Evolutionary conservation across 2,113 vertebrate species (phyloP), one percentile per base, ranked within the genome.

Genomic region (Siniperca knerii): DNA sequence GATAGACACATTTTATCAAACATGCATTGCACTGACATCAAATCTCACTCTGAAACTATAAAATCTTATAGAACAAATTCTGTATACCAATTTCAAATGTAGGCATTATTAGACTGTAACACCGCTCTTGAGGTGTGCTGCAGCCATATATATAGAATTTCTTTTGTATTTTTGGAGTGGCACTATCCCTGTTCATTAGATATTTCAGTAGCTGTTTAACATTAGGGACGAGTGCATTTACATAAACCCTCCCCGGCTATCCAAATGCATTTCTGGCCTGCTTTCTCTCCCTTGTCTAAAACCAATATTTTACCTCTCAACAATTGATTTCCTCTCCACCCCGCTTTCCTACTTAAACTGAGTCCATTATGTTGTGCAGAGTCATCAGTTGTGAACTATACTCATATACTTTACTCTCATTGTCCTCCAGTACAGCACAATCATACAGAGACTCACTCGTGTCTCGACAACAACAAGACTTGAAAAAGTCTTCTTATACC

Each of bases 281-380:
- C 81, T 62, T 68, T 64, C 79, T 75, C 68, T 50, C 40, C 61
- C 44, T 61, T 64, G 79, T 82, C 74, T 75, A 13, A 87, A 85
- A 83, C 82, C 67, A 81, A 75, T 90, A 90, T 91, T 88, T 92
- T 83, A 90, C 48, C 81, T 90, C 85, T 83, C 57, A 65, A 46
- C 44, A 86, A 94, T 93, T 92, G 94, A 95, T 94, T 89, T 76
- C 73, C 68, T 77, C 81, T 77, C 90, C 81, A 13, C 66, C 84
- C 84, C 23, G 78, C 69, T 78, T 73, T 72, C 77, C 80, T 86
- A 52, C 89, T 92, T 91, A 60, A 83, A 85, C 87, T 55, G 58
- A 82, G 81, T 94, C 90, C 94, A 95, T 95, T 95, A 95, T 74
- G 85, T 83, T 91, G 42, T 94, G 94, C 92, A 79, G 83, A 90